Conservation (phyloP, 92 coral and sea anemone genomes). For the Umimayanthus chanpuru region DNA sequence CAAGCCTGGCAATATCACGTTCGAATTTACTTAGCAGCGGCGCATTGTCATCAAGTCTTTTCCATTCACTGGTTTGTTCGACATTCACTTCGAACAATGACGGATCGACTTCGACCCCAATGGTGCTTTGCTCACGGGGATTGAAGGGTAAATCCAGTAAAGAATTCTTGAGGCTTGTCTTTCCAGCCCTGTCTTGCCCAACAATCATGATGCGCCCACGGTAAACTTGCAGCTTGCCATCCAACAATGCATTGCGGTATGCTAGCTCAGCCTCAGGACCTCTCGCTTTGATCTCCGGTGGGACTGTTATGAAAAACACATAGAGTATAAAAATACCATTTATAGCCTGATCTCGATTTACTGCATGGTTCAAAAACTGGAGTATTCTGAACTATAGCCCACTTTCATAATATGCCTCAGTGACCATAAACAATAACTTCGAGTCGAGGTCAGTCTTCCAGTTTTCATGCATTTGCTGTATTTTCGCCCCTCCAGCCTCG, state of each 20-base stretch:
- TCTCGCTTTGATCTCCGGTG: slow-evolving; percentile 19
- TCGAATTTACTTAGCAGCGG: slow-evolving; percentile 24
- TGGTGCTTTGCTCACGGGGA: slow-evolving; percentile 54
- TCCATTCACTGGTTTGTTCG: slow-evolving; percentile 58
- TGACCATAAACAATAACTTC: no score
- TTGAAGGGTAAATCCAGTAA: slow-evolving; percentile 47
- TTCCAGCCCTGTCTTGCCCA: slow-evolving; percentile 63
- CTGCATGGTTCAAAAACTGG: no score
- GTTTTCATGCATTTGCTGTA: no score
- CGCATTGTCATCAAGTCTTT: slow-evolving; percentile 2
- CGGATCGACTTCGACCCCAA: slow-evolving; percentile 53
- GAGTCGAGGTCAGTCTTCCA: no score
- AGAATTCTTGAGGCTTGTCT: slow-evolving; percentile 40
- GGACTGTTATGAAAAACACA: background rate
- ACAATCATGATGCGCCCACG: slow-evolving; percentile 38
- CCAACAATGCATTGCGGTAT: slow-evolving; percentile 18
- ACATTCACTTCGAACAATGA: slow-evolving; percentile 51
- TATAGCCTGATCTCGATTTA: no score
- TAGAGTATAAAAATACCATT: background rate
- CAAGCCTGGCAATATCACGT: slow-evolving; percentile 52
- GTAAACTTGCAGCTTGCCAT: slow-evolving; percentile 32
- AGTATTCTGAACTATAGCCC: no score
- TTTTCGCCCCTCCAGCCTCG: no score
- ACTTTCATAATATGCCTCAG: no score
- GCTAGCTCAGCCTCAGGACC: slow-evolving; percentile 33